These are phyloP conservation scores for Cactoblastis cactorum DNA, from an alignment of 2,888 invertebrate species.

Conservation along the genomic window DNA sequence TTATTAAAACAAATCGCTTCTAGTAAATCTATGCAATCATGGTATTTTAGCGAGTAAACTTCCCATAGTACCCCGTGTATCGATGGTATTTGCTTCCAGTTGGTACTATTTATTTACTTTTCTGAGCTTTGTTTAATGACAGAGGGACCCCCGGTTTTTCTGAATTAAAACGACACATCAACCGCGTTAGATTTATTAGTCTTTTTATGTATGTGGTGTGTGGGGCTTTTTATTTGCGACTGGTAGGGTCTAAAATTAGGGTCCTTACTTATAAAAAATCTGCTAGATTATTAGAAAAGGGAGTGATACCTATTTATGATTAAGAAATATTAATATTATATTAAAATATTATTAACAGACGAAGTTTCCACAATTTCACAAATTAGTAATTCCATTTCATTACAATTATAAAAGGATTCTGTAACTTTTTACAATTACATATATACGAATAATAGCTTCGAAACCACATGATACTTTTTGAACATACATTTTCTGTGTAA, in stretches of 20 bases:
- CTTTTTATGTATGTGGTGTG: slow-evolving; percentile 34
- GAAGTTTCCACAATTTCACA: no score
- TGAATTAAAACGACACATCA: slow-evolving; percentile 55
- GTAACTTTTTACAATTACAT: no score
- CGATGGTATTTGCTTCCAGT: slow-evolving; percentile 46
- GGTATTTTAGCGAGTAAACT: slow-evolving; percentile 24
- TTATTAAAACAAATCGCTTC: slow-evolving; percentile 16
- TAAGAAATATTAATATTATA: no score
- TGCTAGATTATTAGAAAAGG: background rate
- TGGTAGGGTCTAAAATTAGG: background rate
- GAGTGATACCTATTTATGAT: no score
- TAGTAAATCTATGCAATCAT: slow-evolving; percentile 15
- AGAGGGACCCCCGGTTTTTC: slow-evolving; percentile 65
- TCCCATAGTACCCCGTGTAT: slow-evolving; percentile 40
- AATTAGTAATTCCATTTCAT: no score
- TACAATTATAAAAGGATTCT: no score
- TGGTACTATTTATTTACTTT: slow-evolving; percentile 66
- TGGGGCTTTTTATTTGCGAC: slow-evolving; percentile 19
- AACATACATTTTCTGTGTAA: no score
- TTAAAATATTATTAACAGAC: no score
- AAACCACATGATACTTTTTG: no score
- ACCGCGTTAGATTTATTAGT: slow-evolving; percentile 36
- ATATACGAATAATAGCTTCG: no score
- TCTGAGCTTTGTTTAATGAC: slow-evolving; percentile 60
- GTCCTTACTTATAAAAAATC: background rate